Percentiles rank a stretch among this genome's conserved stretches.
These are phyloP conservation scores for Phalacrocorax pelagicus DNA, from an alignment of 2,113 vertebrate genomes.

Conservation along the genomic window DNA sequence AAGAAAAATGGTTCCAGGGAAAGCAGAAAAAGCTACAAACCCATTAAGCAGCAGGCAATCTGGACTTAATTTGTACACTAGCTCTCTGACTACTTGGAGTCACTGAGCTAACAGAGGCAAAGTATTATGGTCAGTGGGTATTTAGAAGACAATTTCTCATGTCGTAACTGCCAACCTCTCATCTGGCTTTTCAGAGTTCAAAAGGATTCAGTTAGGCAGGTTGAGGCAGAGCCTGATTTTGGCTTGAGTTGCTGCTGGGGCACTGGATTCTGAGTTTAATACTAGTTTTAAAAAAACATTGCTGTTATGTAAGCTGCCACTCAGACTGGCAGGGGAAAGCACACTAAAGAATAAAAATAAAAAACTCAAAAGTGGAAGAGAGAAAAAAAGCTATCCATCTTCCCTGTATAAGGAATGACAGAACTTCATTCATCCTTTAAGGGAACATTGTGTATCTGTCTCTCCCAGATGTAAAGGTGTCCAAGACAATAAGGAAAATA, in stretches of 20 bases:
- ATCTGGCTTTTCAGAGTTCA: not conserved
- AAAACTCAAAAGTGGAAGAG: not conserved
- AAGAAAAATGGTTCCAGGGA: not conserved
- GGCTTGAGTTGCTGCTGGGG: not conserved
- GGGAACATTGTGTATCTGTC: slow-evolving; percentile 8
- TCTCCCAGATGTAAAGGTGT: slow-evolving; percentile 8
- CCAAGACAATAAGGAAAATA: slow-evolving; percentile 3
- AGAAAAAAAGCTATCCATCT: not conserved
- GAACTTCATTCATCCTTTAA: slow-evolving; percentile 27
- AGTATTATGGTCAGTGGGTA: not conserved
- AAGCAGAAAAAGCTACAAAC: not conserved
- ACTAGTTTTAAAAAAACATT: not conserved
- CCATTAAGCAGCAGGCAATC: not conserved
- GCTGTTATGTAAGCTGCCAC: slow-evolving; percentile 25
- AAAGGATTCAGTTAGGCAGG: not conserved
- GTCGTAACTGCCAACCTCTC: not conserved
- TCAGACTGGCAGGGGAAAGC: slow-evolving; percentile 4
- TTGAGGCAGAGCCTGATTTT: not conserved
- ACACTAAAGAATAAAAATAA: slow-evolving; percentile 5
- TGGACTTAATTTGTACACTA: not conserved
- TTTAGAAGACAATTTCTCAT: not conserved
- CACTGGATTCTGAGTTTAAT: not conserved
- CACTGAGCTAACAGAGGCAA: not conserved
- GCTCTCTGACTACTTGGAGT: not conserved
- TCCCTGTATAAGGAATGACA: not conserved